A percentile compares a stretch with the other conserved stretches of the same genome.
Conservation (phyloP, 2,797 vertebrate species). For the Phrynocephalus vlangalii region DNA sequence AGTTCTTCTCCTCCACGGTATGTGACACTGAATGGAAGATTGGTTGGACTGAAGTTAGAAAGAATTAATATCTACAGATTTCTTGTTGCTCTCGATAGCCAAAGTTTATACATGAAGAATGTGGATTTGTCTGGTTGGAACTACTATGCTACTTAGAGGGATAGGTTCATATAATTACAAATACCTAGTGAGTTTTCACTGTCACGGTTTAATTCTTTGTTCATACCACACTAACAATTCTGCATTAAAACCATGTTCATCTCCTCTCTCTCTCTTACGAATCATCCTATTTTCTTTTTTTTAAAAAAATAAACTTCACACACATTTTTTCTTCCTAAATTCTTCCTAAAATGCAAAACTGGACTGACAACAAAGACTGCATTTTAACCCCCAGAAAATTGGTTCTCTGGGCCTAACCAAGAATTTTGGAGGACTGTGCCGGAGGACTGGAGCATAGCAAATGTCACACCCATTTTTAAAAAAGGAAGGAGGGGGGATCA, state of each 20-base stretch:
- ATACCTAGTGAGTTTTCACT: neutral
- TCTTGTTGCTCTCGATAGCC: neutral
- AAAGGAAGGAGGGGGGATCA: too few relatives aligned
- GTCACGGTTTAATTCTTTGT: neutral
- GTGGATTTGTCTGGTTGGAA: neutral
- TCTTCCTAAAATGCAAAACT: neutral
- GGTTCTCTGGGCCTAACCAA: neutral
- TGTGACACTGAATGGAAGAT: neutral
- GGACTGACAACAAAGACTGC: neutral
- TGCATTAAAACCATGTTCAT: neutral
- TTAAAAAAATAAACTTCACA: neutral
- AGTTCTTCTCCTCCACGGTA: neutral
- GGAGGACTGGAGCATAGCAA: too few relatives aligned
- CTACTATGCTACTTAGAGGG: neutral
- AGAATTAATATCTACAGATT: neutral
- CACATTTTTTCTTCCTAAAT: neutral
- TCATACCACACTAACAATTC: too few relatives aligned
- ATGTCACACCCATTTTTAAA: too few relatives aligned
- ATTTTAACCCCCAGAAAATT: neutral
- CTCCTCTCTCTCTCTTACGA: neutral
- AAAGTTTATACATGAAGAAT: conserved; percentile 2
- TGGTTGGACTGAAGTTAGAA: neutral
- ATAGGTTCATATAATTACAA: neutral
- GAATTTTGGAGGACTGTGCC: neutral
- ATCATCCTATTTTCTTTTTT: conserved; percentile 3